Conservation (phyloP, 2,113 vertebrate genomes). For the Artemisiospiza belli region DNA sequence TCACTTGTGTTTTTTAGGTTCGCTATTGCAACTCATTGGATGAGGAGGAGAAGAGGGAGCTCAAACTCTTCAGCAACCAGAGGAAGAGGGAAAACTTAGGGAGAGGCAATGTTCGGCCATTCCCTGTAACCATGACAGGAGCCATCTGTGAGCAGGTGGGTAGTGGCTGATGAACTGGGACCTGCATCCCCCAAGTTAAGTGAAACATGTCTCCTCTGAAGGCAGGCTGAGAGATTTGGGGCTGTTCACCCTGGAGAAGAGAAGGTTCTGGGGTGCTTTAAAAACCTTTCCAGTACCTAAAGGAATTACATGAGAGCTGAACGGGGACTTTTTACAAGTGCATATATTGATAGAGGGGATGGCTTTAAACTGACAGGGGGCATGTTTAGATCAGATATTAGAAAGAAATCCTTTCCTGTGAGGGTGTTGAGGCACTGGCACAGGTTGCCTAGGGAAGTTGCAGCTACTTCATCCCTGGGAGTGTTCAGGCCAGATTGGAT, state of each 20-base stretch:
- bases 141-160: constrained; percentile 96
- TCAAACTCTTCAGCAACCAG: constrained; percentile 97
- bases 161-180: background rate
- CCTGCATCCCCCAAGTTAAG: background rate
- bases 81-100: constrained; percentile 95
- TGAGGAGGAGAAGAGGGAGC: constrained; percentile 96
- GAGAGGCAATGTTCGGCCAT: constrained; percentile 91
- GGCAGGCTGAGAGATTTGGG: background rate
- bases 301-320: background rate
- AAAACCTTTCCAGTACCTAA: background rate
- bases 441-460: background rate
- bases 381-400: background rate
- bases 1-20: constrained; percentile 74
- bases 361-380: background rate
- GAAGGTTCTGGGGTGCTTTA: background rate
- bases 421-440: background rate
- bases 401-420: background rate
- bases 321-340: background rate
- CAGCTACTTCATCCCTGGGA: background rate
- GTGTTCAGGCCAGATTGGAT: background rate
- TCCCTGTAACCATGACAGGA: constrained; percentile 96
- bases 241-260: background rate
- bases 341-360: background rate
- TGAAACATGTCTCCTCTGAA: background rate
- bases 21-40: constrained; percentile 96